Base-by-base conservation (phyloP, 2,888 invertebrate genomes). In the Heteromyza rotundicornis region DNA sequence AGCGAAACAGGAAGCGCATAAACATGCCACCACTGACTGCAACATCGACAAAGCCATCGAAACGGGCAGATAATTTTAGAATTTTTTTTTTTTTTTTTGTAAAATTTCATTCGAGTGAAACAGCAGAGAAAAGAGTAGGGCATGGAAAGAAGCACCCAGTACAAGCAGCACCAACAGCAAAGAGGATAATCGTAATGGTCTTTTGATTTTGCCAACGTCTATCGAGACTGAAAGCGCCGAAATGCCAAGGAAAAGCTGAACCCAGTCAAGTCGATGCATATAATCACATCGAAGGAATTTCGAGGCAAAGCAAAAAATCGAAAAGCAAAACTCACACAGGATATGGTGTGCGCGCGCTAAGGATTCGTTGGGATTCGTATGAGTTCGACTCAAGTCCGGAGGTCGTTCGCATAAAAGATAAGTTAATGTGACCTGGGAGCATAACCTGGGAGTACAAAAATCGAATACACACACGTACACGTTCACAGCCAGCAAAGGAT, bases 1-100 rank as follows among this genome's bases (percentile, higher is more conserved):
- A n/a, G n/a, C n/a, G n/a, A 74, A 74, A 74, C 74, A 74, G 76
- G 74, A 74, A 68, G 70, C 66, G 68, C 70, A 72, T 73, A 68
- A 72, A 47, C 19, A 47, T 47, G 47, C 19, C 47, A 47, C 47
- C 40, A n/a, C 10, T 20, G 36, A 50, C 57, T 1, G 14, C 54
- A 14, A 19, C 56, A 40, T 14, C 10, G 19, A 36, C 55, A 24
- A 24, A 3, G 47, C 16, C 51, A 51, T 63, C 60, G 65, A 64
- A 65, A 66, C 63, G 60, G 16, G 22, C 50, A 60, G 64, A 67
- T 67, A 64, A 63, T 62, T 63, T 58, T 54, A 65, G 61, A 69
- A 67, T 65, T 68, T 71, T 69, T n/a, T n/a, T n/a, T n/a, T n/a
- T n/a, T n/a, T n/a, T n/a, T n/a, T n/a, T n/a, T n/a, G 60, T 69